Percentiles rank a stretch among this genome's conserved stretches.
phyloP scores from a whole-genome alignment of 2,797 vertebrate genomes.

The Decapterus maruadsi region DNA sequence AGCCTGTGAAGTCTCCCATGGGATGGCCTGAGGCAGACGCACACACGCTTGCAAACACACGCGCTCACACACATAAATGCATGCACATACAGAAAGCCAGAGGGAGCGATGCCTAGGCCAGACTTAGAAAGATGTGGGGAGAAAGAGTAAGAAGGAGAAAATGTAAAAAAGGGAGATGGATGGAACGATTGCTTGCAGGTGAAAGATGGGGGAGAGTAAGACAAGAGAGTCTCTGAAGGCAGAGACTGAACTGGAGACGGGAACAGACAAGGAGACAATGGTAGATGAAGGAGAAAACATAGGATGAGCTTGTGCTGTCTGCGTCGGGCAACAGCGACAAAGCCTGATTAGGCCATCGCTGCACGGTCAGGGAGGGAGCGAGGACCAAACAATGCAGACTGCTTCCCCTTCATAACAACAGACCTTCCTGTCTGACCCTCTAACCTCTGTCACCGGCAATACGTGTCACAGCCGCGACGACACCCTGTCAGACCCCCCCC shows the following conservation, averaged over 20 bases:
- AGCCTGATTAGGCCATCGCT: slow-evolving; percentile 85
- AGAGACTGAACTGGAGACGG: slow-evolving; percentile 48
- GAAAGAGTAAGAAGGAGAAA: slow-evolving; percentile 6
- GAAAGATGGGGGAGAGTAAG: slow-evolving; percentile 11
- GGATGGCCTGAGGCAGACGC: slow-evolving; percentile 81
- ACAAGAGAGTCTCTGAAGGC: background rate
- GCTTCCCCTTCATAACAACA: slow-evolving; percentile 85
- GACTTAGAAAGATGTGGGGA: slow-evolving; percentile 38
- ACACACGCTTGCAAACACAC: slow-evolving; percentile 45
- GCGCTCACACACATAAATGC: slow-evolving; percentile 57
- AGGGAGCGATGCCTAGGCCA: slow-evolving; percentile 50
- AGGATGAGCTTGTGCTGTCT: slow-evolving; percentile 67
- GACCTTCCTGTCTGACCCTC: slow-evolving; percentile 86
- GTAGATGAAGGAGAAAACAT: slow-evolving; percentile 67
- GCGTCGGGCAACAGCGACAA: slow-evolving; percentile 68
- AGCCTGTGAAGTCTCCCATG: slow-evolving; percentile 88
- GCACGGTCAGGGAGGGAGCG: slow-evolving; percentile 73
- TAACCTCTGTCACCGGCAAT: slow-evolving; percentile 89
- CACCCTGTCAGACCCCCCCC: slow-evolving; percentile 76
- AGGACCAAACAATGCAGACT: slow-evolving; percentile 83
- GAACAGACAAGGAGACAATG: slow-evolving; percentile 67
- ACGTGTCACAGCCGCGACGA: slow-evolving; percentile 80
- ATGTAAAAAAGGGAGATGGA: slow-evolving; percentile 10
- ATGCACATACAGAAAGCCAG: slow-evolving; percentile 66
- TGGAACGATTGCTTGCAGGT: slow-evolving; percentile 10